A percentile compares a stretch with the other conserved stretches of the same genome.
Evolutionary conservation across 2,113 vertebrate genomes (phyloP).

Genomic region (Xenopus laevis): DNA sequence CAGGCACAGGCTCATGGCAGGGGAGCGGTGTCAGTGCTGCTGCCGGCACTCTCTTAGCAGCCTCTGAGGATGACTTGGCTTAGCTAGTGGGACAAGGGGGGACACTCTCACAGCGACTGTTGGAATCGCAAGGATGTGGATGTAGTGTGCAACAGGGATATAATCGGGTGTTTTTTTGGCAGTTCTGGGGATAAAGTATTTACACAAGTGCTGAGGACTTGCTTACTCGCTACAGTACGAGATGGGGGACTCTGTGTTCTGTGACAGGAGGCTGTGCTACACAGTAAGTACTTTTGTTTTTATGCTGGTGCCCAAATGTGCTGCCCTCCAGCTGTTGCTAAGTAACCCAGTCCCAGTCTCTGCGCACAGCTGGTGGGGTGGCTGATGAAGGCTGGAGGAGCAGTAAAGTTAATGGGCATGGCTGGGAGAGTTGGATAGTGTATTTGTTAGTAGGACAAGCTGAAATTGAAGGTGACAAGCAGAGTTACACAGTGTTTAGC

Average conservation of each 20-base stretch:
- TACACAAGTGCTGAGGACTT: background rate
- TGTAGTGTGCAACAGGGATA: background rate
- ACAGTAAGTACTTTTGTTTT: constrained; percentile 67
- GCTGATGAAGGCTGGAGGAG: too few relatives aligned
- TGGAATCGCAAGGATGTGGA: constrained; percentile 31
- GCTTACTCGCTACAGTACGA: background rate
- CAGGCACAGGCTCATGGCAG: constrained; percentile 40
- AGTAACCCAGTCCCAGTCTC: too few relatives aligned
- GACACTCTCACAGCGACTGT: background rate
- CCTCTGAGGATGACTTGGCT: background rate
- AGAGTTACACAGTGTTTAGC: too few relatives aligned
- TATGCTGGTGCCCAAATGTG: too few relatives aligned
- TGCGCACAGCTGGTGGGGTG: too few relatives aligned
- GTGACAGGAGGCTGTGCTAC: constrained; percentile 65
- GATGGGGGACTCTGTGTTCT: constrained; percentile 75
- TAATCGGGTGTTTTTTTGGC: background rate
- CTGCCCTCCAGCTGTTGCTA: too few relatives aligned
- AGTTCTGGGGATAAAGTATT: too few relatives aligned
- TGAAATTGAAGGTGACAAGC: too few relatives aligned
- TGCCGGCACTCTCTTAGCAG: background rate
- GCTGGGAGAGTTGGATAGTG: too few relatives aligned
- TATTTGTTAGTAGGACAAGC: too few relatives aligned
- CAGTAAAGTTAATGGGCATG: too few relatives aligned
- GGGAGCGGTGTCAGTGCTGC: background rate
- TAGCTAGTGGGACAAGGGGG: background rate